Evolutionary conservation across 2,888 invertebrate genomes (phyloP), one percentile per base, ranked within the genome.

Genomic region (Zeuzera pyrina): DNA sequence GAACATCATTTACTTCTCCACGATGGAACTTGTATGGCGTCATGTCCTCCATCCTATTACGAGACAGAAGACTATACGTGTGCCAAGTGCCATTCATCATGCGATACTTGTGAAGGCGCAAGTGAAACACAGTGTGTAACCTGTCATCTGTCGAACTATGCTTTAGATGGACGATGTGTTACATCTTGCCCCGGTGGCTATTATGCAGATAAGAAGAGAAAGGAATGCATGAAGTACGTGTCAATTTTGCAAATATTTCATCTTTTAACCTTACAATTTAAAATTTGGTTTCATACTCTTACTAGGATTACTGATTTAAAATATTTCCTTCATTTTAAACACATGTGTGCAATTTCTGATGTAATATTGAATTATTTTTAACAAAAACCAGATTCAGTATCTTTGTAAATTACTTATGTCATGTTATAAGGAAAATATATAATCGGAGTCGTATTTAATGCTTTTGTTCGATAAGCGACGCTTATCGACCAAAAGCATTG

Each of bases 1-100:
- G 94, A 94, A 53, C 94, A 94, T 67, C 93, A 95, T 59, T 81
- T 95, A 41, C 90, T 95, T 30, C 88, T 95, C 55, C 89, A 91
- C 60, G 89, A 91, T 42, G 91, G 91, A 52, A 90, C 90, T 51
- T 95, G 95, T 69, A 86, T 92, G 48, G 91, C 94, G 3, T 88
- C 92, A 0, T 95, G 95, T 71, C 95, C 95, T 0, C 61, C 87
- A 10, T 88, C 91, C 44, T 92, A 91, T 25, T 95, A 88, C 58
- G 95, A 95, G 73, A 93, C 93, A 2, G 92, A 94, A 53, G 94
- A 95, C 64, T 93, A 94, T 69, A 89, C 88, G 86, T 94, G 94
- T 66, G 88, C 89, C 19, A 86, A 89, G 30, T 94, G 94, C 59
- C 92, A 94, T 70, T 71, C 88, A 30, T 87, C 90, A 13, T 94